phyloP scores from a whole-genome alignment of 2,888 invertebrate species.

The Drosophila suboccidentalis region DNA sequence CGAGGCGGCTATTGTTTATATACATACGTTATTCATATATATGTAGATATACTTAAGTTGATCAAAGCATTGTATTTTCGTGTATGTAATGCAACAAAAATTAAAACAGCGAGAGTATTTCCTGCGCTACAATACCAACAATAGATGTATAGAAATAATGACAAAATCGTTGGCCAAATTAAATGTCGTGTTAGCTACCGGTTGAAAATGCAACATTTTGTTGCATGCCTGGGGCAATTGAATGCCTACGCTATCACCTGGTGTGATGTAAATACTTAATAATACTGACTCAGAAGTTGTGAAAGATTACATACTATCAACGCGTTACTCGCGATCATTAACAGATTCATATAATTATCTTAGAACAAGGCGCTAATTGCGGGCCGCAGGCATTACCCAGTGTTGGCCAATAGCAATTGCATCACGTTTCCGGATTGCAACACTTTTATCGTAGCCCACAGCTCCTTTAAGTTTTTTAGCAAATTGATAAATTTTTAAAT shows the following conservation, averaged over 20 bases:
- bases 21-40: constrained; percentile 18
- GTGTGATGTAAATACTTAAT: constrained; percentile 21
- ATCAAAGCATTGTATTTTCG: constrained; percentile 30
- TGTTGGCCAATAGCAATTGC: constrained; percentile 9
- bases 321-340: no score
- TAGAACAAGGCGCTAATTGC: constrained; percentile 27
- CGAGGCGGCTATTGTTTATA: constrained; percentile 59
- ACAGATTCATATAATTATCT: constrained; percentile 3
- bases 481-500: constrained; percentile 15
- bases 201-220: constrained; percentile 59
- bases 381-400: not conserved
- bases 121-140: constrained; percentile 62
- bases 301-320: not conserved
- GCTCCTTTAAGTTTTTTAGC: not conserved
- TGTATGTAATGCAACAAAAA: constrained; percentile 45
- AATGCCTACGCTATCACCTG: constrained; percentile 18
- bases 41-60: constrained; percentile 22
- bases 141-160: constrained; percentile 57
- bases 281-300: not conserved
- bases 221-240: constrained; percentile 52
- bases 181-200: constrained; percentile 38
- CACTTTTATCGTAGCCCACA: constrained; percentile 5
- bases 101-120: constrained; percentile 54
- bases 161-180: constrained; percentile 65
- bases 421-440: constrained; percentile 4